Base-by-base conservation (phyloP, 2,888 invertebrate genomes). In the Artemia sinica region DNA sequence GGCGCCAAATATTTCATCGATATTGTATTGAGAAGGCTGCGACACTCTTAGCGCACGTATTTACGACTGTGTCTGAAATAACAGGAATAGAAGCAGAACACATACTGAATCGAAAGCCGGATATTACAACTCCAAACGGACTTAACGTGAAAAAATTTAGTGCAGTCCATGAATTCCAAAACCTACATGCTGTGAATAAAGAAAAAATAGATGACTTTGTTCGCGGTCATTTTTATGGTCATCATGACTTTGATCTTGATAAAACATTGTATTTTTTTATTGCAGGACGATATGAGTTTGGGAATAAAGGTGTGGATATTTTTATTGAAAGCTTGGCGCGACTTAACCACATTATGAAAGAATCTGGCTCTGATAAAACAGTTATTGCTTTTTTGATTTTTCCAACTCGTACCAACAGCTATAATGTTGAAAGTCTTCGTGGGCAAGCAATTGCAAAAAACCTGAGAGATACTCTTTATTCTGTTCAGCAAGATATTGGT, bases 391-490 rank as follows among this genome's bases (percentile, higher is more conserved):
- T 99, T 79, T 81, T 99, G 69, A 18, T 18, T 18, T 18, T 18
- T 18, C 18, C 18, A 18, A 18, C 18, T 18, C 18, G 18, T 18
- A 18, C 96, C 0, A 94, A 96, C 79, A 97, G 96, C 79, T 99
- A 96, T 79, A 99, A 99, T 77, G 96, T 98, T 49, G 98, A 99
- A 77, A 94, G 94, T 67, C 81, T 99, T 11, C 82, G 94, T 69
- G 98, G 98, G 0, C 98, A 98, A 80, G 97, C 98, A 0, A 93
- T 99, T 68, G 91, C 94, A 1, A 99, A 99, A 79, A 90, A 93
- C 71, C 80, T 99, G 69, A 82, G 91, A 66, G 95, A 97, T 74
- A 93, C 96, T 58, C 92, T 97, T 58, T 84, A 86, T 68, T 88
- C 88, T 71, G 88, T 99, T 71, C 96, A 98, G 78, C 86, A 86